These are phyloP conservation scores for Polyommatus iphigenia DNA, from an alignment of 2,888 invertebrate species.

Conservation along the genomic window DNA sequence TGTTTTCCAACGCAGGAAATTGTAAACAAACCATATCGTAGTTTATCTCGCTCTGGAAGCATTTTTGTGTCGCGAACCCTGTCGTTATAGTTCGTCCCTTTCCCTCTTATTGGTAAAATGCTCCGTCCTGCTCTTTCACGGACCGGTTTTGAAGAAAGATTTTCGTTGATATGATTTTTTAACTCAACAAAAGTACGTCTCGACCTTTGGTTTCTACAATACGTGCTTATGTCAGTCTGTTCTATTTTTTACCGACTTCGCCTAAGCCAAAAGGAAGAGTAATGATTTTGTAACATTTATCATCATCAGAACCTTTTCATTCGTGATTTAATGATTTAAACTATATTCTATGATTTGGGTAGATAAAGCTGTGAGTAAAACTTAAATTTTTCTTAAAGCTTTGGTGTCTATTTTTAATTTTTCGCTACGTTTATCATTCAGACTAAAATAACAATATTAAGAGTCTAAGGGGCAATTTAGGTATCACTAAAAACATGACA, in stretches of 20 bases:
- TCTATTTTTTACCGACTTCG: conserved; percentile 1
- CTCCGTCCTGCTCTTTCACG: not conserved
- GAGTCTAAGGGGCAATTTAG: too few relatives aligned
- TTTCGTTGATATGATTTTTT: conserved; percentile 30
- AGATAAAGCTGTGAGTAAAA: too few relatives aligned
- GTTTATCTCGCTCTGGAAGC: conserved; percentile 54
- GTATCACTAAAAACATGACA: too few relatives aligned
- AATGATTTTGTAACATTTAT: not conserved
- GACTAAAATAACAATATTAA: too few relatives aligned
- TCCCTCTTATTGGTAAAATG: conserved; percentile 43
- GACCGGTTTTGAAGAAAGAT: conserved; percentile 27
- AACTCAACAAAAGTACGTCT: conserved; percentile 26
- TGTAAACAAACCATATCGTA: conserved; percentile 38
- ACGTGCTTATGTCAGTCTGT: conserved; percentile 26
- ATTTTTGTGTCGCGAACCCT: conserved; percentile 62
- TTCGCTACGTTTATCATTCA: too few relatives aligned
- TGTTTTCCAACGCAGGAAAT: not conserved
- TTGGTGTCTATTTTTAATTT: too few relatives aligned
- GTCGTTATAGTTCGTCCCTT: conserved; percentile 50
- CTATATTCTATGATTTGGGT: too few relatives aligned
- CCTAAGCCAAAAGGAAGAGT: not conserved
- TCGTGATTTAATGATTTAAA: not conserved
- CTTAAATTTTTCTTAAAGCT: too few relatives aligned
- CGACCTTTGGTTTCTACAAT: conserved; percentile 29
- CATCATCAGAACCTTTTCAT: not conserved